Evolutionary conservation across 1,140 invertebrate species (phyloP).

Genomic region (Brachionus sp.): DNA sequence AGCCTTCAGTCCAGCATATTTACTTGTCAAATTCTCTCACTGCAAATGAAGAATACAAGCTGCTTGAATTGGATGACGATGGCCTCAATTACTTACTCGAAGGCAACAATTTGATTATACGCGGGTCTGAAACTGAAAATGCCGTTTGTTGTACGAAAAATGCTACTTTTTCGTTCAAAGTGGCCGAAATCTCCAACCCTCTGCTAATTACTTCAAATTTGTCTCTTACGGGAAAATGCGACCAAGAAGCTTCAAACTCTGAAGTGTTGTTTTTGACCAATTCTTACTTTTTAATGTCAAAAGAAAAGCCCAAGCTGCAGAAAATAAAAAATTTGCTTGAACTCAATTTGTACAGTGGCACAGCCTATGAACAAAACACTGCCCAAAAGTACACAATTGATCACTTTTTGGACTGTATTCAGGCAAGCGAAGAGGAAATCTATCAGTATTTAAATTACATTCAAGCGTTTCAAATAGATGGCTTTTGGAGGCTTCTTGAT

Average conservation of each 20-base stretch:
- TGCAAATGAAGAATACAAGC: conserved; percentile 13
- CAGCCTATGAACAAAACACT: conserved; percentile 19
- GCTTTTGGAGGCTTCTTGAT: conserved; percentile 10
- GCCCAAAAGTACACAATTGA: background rate
- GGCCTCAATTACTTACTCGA: background rate
- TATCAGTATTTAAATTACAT: conserved; percentile 32
- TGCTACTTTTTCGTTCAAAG: conserved; percentile 40
- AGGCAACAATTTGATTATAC: conserved; percentile 29
- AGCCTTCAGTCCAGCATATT: conserved; percentile 11
- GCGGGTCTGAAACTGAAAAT: conserved; percentile 6
- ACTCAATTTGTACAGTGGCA: conserved; percentile 33
- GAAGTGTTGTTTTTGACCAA: conserved; percentile 29
- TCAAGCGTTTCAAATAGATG: conserved; percentile 40
- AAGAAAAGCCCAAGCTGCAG: conserved; percentile 24
- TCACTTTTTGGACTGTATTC: conserved; percentile 20
- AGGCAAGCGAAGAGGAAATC: conserved; percentile 40
- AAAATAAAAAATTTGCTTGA: conserved; percentile 42
- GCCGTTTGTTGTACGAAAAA: conserved; percentile 37
- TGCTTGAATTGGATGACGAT: conserved; percentile 28
- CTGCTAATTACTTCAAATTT: background rate
- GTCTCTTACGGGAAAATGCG: background rate
- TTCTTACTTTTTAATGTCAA: conserved; percentile 4
- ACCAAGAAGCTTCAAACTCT: background rate
- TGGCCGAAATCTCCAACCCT: conserved; percentile 44
- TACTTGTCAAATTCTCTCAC: background rate